phyloP scores from a whole-genome alignment of 2,888 invertebrate genomes.

The Melieria omissa region DNA sequence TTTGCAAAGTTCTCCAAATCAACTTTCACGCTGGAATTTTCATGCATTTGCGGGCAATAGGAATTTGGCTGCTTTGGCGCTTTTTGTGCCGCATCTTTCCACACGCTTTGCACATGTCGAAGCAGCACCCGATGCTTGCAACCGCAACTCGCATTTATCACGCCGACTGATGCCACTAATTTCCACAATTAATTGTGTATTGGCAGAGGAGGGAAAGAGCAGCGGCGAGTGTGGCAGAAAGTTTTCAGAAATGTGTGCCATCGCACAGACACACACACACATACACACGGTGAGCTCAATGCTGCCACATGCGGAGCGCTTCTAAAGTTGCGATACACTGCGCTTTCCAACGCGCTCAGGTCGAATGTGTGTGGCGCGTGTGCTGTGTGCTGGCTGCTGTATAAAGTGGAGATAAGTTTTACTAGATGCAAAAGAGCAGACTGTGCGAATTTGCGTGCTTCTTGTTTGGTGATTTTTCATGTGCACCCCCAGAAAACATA shows the following conservation, averaged over 20 bases:
- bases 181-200: conserved; percentile 17
- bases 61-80: too few relatives aligned
- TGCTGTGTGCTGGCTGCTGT: not conserved
- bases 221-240: not conserved
- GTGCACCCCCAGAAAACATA: not conserved
- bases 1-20: too few relatives aligned
- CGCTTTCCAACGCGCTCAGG: not conserved
- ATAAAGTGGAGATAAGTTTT: not conserved
- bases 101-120: not conserved
- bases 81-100: too few relatives aligned
- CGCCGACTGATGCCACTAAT: not conserved
- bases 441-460: not conserved
- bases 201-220: not conserved
- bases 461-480: conserved; percentile 5
- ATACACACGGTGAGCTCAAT: not conserved
- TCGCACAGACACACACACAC: conserved; percentile 1
- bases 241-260: not conserved
- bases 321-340: not conserved
- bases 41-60: too few relatives aligned
- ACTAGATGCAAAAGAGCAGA: not conserved
- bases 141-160: not conserved
- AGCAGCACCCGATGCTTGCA: not conserved
- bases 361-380: not conserved
- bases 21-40: too few relatives aligned
- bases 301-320: too few relatives aligned